Evolutionary conservation across 1,140 invertebrate species (phyloP).

Genomic region (Drosophila varians): DNA sequence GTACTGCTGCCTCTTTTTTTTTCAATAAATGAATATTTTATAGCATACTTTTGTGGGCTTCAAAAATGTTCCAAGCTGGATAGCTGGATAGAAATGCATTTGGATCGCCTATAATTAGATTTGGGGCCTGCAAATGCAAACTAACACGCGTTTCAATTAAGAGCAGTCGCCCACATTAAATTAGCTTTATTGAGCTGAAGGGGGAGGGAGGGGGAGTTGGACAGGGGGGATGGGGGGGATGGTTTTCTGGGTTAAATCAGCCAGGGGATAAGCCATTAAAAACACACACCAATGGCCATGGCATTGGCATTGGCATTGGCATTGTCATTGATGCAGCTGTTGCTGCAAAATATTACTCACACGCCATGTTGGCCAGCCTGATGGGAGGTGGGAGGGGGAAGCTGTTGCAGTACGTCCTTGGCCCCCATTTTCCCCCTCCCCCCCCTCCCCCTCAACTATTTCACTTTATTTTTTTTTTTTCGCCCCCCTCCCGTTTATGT

Average conservation of each 20-base stretch:
- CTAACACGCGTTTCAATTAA: slow-evolving; percentile 63
- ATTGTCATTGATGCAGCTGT: slow-evolving; percentile 61
- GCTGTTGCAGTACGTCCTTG: background rate
- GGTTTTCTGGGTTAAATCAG: slow-evolving; percentile 12
- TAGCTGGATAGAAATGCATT: slow-evolving; percentile 38
- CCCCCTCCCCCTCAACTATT: background rate
- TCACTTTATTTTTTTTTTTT: background rate
- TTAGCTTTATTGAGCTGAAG: slow-evolving; percentile 50
- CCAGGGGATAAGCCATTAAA: slow-evolving; percentile 48
- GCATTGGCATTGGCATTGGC: slow-evolving; percentile 49
- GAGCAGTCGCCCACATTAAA: slow-evolving; percentile 44
- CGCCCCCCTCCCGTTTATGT: slow-evolving; percentile 10
- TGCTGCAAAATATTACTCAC: slow-evolving; percentile 56
- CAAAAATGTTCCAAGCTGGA: no score
- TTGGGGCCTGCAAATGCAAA: slow-evolving; percentile 28
- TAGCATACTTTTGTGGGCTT: no score
- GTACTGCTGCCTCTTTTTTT: no score
- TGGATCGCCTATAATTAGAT: slow-evolving; percentile 50
- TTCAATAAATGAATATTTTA: no score
- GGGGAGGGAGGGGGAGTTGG: background rate
- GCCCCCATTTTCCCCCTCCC: background rate
- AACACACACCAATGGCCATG: slow-evolving; percentile 27
- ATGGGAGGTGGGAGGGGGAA: no score
- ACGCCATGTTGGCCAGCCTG: slow-evolving; percentile 39
- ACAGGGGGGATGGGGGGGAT: no score